Evolutionary conservation across 2,888 invertebrate species (phyloP), one percentile per base, ranked within the genome.

Genomic region (Griposia aprilina): DNA sequence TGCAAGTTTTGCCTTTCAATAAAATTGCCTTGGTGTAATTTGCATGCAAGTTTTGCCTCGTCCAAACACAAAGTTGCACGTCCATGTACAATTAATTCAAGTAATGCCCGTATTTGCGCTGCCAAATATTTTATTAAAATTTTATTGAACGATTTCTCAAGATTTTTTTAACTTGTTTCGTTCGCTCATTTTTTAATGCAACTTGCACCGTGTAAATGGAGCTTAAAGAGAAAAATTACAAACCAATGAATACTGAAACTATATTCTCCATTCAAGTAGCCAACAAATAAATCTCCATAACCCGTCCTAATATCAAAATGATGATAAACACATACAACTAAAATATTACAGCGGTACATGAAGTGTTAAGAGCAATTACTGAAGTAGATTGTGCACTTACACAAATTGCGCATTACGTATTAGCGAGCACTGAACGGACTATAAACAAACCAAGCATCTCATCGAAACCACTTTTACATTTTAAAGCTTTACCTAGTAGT

Each of bases 381-480:
- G 70, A 71, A 86, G 78, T 84, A 84, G 83, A 74, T 86, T 74
- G 66, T 86, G 84, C 87, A 84, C 87, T 84, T 84, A 71, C 52
- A 76, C 71, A 80, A 84, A 84, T 84, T 84, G 84, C 71, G 36
- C 65, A 76, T 84, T 74, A 86, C 66, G 60, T 80, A 79, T 76
- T 68, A 76, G 84, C 52, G 55, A 63, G 48, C 62, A 71, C 45
- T 74, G 84, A 77, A 67, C 63, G 50, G 41, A 41, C 26, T 45
- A 50, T 76, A 84, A 78, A 85, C 72, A 78, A 75, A 84, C 71
- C 69, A 57, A 36, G 74, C n/a, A 68, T 26, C 55, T 57, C 72
- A 76, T 77, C 50, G 48, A 63, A 77, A 83, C 78, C 63, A 26
- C 70, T 70, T 85, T 70, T 83, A 77, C 60, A 65, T 73, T 82